Evolutionary conservation across 1,140 invertebrate species (phyloP).

Genomic region (Cardiocondyla obscurior): DNA sequence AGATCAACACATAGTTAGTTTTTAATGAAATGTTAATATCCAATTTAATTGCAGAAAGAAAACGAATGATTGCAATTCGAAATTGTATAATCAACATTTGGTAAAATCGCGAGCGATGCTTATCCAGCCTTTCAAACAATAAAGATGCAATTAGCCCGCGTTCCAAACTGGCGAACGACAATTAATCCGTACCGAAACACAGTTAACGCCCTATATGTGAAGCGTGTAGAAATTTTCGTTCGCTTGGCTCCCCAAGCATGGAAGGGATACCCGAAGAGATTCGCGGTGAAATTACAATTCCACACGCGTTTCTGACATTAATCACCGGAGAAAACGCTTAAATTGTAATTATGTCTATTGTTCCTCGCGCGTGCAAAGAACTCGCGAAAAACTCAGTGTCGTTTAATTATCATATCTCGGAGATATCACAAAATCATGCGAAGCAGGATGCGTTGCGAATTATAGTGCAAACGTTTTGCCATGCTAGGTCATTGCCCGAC

Average conservation of each 20-base stretch:
- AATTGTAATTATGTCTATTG: conserved; percentile 64
- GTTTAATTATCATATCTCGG: conserved; percentile 26
- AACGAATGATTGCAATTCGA: background rate
- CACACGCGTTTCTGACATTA: conserved; percentile 64
- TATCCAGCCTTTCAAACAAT: background rate
- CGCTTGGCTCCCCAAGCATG: conserved; percentile 78
- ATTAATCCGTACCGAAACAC: conserved; percentile 76
- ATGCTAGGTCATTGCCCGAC: conserved; percentile 17
- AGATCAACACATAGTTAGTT: background rate
- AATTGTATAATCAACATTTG: conserved; percentile 7
- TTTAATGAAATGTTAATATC: background rate
- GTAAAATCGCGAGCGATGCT: background rate
- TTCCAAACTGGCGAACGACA: background rate
- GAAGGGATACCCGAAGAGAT: conserved; percentile 54
- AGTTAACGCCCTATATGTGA: conserved; percentile 82
- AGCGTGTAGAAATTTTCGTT: conserved; percentile 79
- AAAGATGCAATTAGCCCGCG: conserved; percentile 38
- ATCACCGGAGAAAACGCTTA: conserved; percentile 74
- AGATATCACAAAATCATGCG: conserved; percentile 25
- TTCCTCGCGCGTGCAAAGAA: conserved; percentile 46
- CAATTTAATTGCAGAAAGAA: background rate
- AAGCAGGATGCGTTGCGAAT: conserved; percentile 12
- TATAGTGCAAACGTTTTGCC: background rate
- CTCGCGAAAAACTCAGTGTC: background rate
- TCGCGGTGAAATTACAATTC: conserved; percentile 67